Evolutionary conservation across 1,140 invertebrate genomes (phyloP), one percentile per base, ranked within the genome.

Genomic region (Macrotrachela quadricornifera): DNA sequence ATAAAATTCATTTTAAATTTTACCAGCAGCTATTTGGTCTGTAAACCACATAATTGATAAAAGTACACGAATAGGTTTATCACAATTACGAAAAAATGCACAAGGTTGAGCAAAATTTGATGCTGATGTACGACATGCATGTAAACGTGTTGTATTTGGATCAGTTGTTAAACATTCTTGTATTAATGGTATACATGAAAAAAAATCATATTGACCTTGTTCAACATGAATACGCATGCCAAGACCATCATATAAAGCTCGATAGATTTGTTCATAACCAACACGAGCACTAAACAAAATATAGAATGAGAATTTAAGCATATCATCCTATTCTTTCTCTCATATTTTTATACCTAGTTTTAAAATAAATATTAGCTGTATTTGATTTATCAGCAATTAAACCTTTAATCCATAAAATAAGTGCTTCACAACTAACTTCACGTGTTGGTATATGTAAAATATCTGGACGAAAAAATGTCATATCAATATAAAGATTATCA

Each of bases 401-500:
- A 30, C 21, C 21, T 30, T 30, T 30, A 30, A 30, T 30, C 21
- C 21, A 30, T 30, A 30, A 30, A 30, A 60, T 52, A 0, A 67
- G 55, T 4, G 57, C 61, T 30, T 60, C 51, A 15, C 59, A 49
- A 54, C 65, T 63, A 21, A 68, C 59, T 30, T 61, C 57, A 43
- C 68, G 59, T 9, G 49, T 58, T 0, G 68, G 68, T 51, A 71
- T 62, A 39, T 61, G 55, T n/a, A 61, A 55, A 40, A 61, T 59
- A 10, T 61, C 51, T 13, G 61, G 59, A 14, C 59, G 55, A 53
- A 65, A 70, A 56, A 71, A 71, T 18, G 69, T 71, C 21, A 68
- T 71, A 50, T 71, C 69, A 37, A 69, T 57, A 55, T 71, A 70
- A 6, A 70, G 43, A 51, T 61, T 62, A 45, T 61, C 55, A 10